These are phyloP conservation scores for Xerus inauris DNA, from an alignment of 2,113 vertebrate genomes.

Conservation along the genomic window DNA sequence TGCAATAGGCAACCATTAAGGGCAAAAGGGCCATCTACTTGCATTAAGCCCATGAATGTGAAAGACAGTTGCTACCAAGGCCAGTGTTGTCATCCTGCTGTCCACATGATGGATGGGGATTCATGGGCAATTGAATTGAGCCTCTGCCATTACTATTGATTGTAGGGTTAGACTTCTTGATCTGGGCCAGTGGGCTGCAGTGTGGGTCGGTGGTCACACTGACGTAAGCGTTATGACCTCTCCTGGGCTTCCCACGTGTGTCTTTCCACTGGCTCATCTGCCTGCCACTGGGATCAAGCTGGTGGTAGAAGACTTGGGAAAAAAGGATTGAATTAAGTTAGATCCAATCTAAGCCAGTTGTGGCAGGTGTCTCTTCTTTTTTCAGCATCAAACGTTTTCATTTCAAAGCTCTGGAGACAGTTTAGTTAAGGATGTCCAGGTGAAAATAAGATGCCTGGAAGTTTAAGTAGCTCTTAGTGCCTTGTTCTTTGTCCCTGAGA, in stretches of 20 bases:
- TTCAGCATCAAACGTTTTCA: not conserved
- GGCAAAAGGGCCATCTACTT: conserved; percentile 47
- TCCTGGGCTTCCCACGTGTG: not conserved
- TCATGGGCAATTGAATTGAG: conserved; percentile 61
- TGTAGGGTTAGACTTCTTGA: conserved; percentile 38
- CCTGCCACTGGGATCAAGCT: not conserved
- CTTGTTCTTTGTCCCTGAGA: conserved; percentile 5
- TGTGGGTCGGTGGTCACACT: conserved; percentile 61
- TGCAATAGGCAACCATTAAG: not conserved
- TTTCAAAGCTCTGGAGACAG: not conserved
- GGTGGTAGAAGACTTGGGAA: not conserved
- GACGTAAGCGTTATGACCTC: conserved; percentile 62
- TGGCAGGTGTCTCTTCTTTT: not conserved
- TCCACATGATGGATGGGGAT: conserved; percentile 72
- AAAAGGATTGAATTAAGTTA: conserved; percentile 70
- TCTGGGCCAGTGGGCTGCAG: conserved; percentile 13
- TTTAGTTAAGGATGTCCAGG: not conserved
- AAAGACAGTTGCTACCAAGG: conserved; percentile 51
- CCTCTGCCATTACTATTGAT: conserved; percentile 67
- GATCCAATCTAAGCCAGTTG: conserved; percentile 52
- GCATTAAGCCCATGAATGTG: conserved; percentile 41
- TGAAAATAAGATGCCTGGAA: not conserved
- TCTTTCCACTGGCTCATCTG: not conserved
- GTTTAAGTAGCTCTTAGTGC: not conserved
- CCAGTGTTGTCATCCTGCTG: conserved; percentile 12